Evolutionary conservation across 2,113 vertebrate genomes (phyloP).

Genomic region (Felis catus): F.catus_Fca126_mat1.0 CM031412.1:230497001-230497500

Average conservation of each 20-base stretch:
- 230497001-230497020: background rate
- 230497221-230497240: background rate
- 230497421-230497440: background rate
- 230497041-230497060: background rate
- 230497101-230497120: background rate
- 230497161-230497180: background rate
- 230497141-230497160: background rate
- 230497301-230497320: background rate
- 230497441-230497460: background rate
- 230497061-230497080: background rate
- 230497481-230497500: background rate
- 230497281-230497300: background rate
- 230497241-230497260: background rate
- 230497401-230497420: background rate
- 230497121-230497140: background rate
- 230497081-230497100: background rate
- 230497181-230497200: background rate
- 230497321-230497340: background rate
- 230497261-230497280: background rate
- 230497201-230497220: background rate
- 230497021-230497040: background rate
- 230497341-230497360: background rate
- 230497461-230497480: background rate
- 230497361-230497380: background rate
- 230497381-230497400: background rate